Percentiles rank a stretch among this genome's conserved stretches.
phyloP scores from a whole-genome alignment of 2,888 invertebrate species.

The Nyleta sp. region DNA sequence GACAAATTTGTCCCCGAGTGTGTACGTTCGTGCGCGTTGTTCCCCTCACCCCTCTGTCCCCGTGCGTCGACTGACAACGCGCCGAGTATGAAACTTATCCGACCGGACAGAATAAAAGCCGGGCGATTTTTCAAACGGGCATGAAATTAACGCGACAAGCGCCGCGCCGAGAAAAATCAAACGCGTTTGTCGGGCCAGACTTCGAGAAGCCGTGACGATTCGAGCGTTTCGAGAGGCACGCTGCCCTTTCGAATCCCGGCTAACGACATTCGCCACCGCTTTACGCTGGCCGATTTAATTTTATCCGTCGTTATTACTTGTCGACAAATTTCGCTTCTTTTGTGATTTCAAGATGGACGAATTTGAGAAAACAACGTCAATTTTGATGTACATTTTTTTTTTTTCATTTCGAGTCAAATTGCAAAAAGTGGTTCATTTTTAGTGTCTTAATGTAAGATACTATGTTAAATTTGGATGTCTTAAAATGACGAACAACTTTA shows the following conservation, averaged over 20 bases:
- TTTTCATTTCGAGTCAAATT: too few relatives aligned
- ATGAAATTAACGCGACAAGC: conserved; percentile 49
- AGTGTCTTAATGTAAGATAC: too few relatives aligned
- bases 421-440: too few relatives aligned
- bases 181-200: conserved; percentile 43
- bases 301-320: too few relatives aligned
- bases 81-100: conserved; percentile 8
- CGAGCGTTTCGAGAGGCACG: conserved; percentile 55
- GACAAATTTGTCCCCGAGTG: background rate
- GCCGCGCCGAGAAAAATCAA: conserved; percentile 40
- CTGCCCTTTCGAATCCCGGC: conserved; percentile 53
- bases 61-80: conserved; percentile 1
- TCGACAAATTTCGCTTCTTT: too few relatives aligned
- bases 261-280: conserved; percentile 43
- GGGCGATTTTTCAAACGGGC: conserved; percentile 37
- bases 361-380: too few relatives aligned
- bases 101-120: conserved; percentile 37
- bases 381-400: too few relatives aligned
- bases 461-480: too few relatives aligned
- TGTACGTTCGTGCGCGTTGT: background rate
- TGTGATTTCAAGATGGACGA: too few relatives aligned
- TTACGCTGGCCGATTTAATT: conserved; percentile 2
- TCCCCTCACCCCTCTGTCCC: too few relatives aligned
- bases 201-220: conserved; percentile 30
- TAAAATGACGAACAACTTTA: too few relatives aligned